phyloP scores from a whole-genome alignment of 2,888 invertebrate genomes.

The Caenorhabditis sp. region DNA sequence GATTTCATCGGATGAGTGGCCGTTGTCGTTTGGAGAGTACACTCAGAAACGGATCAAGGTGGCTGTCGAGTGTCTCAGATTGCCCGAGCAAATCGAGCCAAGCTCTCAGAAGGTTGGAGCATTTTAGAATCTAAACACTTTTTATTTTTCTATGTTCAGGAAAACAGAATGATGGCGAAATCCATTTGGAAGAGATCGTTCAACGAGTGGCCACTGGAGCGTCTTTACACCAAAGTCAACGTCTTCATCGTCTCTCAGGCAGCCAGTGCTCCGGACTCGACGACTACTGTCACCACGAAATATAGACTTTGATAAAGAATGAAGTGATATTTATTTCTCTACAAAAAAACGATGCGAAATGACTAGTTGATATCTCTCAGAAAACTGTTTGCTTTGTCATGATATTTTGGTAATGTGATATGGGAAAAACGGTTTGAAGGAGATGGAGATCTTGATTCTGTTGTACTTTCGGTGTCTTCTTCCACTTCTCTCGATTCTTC shows the following conservation, averaged over 20 bases:
- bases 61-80: constrained; percentile 58
- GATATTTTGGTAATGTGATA: constrained; percentile 61
- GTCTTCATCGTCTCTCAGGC: constrained; percentile 7
- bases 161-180: constrained; percentile 38
- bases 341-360: background rate
- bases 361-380: constrained; percentile 63
- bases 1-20: constrained; percentile 62
- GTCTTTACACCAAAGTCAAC: constrained; percentile 64
- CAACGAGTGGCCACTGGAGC: constrained; percentile 57
- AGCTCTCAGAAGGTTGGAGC: constrained; percentile 13
- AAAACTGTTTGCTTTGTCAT: constrained; percentile 63
- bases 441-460: background rate
- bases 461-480: constrained; percentile 13
- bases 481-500: constrained; percentile 4
- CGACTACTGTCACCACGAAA: constrained; percentile 20
- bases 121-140: background rate
- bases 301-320: constrained; percentile 7
- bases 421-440: constrained; percentile 46
- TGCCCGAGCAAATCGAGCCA: constrained; percentile 59
- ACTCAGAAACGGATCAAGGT: constrained; percentile 53
- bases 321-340: constrained; percentile 3
- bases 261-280: background rate
- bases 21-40: constrained; percentile 46
- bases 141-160: constrained; percentile 19
- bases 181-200: constrained; percentile 54